These are phyloP conservation scores for Caenorhabditis japonica DNA, from an alignment of 2,888 invertebrate genomes.

Conservation along the genomic window DNA sequence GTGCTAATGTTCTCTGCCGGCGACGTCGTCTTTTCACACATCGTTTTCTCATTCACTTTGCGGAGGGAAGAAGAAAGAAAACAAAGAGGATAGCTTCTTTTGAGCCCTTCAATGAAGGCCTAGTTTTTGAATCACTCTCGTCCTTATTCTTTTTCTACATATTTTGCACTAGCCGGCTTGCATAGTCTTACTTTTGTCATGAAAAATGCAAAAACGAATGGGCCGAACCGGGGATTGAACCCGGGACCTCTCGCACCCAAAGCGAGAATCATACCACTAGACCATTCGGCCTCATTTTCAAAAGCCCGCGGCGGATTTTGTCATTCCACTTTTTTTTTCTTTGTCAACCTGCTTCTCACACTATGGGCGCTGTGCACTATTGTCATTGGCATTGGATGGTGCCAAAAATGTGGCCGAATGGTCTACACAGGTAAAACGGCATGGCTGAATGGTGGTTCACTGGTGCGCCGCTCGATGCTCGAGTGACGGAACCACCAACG, in stretches of 20 bases:
- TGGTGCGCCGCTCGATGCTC: too few species aligned
- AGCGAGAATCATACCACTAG: conserved; percentile 77
- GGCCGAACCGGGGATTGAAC: conserved; percentile 75
- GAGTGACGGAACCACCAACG: too few species aligned
- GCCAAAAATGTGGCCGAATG: too few species aligned
- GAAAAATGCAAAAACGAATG: conserved; percentile 38
- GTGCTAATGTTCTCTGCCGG: conserved; percentile 46
- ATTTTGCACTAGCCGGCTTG: too few species aligned
- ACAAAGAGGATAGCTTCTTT: conserved; percentile 43
- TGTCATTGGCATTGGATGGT: too few species aligned
- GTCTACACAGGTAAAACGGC: too few species aligned
- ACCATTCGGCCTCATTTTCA: conserved; percentile 64
- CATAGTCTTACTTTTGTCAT: too few species aligned
- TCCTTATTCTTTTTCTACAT: conserved; percentile 15
- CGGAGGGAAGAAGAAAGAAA: conserved; percentile 38
- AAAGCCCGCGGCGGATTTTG: too few species aligned
- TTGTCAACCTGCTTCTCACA: too few species aligned
- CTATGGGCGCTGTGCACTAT: too few species aligned
- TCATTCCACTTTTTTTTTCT: too few species aligned
- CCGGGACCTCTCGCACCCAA: conserved; percentile 77
- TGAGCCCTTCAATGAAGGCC: conserved; percentile 37
- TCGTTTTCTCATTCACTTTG: conserved; percentile 45
- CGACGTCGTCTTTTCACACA: conserved; percentile 21
- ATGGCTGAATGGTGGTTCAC: too few species aligned
- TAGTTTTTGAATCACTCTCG: conserved; percentile 42